These are phyloP conservation scores for Tolypeutes matacus DNA, from an alignment of 2,797 vertebrate species.

Conservation along the genomic window DNA sequence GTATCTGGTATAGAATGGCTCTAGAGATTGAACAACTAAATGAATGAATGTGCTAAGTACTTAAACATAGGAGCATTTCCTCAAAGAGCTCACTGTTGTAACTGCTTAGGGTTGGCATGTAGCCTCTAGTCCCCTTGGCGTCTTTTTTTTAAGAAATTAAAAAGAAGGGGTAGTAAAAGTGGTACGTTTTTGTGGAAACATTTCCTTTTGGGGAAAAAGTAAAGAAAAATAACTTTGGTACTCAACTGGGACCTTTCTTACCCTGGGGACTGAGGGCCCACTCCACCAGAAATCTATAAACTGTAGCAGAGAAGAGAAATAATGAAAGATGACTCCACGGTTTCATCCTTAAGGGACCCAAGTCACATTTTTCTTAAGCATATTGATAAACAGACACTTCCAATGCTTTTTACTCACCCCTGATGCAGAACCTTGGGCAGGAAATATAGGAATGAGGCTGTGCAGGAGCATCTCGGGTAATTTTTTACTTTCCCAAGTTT, in stretches of 20 bases:
- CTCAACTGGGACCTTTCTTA: constrained; percentile 9
- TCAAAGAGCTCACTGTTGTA: background rate
- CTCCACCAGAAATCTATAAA: constrained; percentile 38
- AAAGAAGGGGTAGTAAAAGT: background rate
- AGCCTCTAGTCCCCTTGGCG: background rate
- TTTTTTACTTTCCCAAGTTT: background rate
- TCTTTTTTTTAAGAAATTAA: constrained; percentile 22
- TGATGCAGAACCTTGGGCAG: constrained; percentile 20
- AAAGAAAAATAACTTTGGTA: constrained; percentile 34
- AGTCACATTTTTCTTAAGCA: constrained; percentile 71
- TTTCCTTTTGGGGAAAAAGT: constrained; percentile 34
- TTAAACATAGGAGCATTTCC: background rate
- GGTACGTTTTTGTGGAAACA: background rate
- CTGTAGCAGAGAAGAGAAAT: constrained; percentile 47
- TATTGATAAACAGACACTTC: constrained; percentile 47
- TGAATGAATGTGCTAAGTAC: background rate
- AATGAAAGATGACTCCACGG: constrained; percentile 52
- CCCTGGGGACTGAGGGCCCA: constrained; percentile 9
- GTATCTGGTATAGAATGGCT: background rate
- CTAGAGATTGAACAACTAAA: background rate
- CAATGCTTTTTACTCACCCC: constrained; percentile 50
- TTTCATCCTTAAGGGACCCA: constrained; percentile 51
- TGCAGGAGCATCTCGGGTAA: background rate
- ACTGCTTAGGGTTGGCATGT: background rate
- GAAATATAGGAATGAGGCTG: background rate